Percentiles rank a stretch among this genome's conserved stretches.
These are phyloP conservation scores for Danio choprae DNA, from an alignment of 2,797 vertebrate genomes.

Conservation along the genomic window DNA sequence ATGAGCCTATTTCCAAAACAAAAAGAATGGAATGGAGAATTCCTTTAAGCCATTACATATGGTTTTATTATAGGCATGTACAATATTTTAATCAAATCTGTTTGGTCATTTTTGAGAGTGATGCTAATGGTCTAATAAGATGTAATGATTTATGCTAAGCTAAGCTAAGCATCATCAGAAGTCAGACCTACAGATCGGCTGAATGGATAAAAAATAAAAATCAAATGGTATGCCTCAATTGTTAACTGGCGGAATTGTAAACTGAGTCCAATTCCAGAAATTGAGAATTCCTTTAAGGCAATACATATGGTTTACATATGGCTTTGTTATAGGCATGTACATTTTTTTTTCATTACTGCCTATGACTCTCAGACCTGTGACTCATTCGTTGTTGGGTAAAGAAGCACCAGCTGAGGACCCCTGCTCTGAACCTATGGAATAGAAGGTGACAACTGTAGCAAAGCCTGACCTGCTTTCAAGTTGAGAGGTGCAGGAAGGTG, in stretches of 20 bases:
- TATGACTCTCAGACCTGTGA: background rate
- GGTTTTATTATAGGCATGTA: background rate
- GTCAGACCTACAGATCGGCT: no score
- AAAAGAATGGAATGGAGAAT: no score
- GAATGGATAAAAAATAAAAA: no score
- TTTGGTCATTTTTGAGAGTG: no score
- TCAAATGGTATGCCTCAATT: no score
- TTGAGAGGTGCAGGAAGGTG: constrained; percentile 68
- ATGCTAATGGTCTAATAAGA: no score
- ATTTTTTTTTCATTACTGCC: background rate
- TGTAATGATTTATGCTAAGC: no score
- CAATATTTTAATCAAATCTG: background rate
- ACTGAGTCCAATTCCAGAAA: no score
- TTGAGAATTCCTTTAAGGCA: background rate
- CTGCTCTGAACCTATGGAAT: background rate
- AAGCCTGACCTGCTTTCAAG: constrained; percentile 84
- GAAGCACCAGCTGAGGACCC: constrained; percentile 4
- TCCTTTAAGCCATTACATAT: background rate
- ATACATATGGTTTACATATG: background rate
- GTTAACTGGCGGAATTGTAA: no score
- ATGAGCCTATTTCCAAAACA: no score
- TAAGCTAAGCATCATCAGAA: no score
- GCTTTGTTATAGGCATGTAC: background rate
- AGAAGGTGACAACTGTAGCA: constrained; percentile 10
- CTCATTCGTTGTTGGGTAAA: background rate